A percentile compares a stretch with the other conserved stretches of the same genome.
Evolutionary conservation across 2,888 invertebrate genomes (phyloP).

Genomic region (Epirrhoe alternata): DNA sequence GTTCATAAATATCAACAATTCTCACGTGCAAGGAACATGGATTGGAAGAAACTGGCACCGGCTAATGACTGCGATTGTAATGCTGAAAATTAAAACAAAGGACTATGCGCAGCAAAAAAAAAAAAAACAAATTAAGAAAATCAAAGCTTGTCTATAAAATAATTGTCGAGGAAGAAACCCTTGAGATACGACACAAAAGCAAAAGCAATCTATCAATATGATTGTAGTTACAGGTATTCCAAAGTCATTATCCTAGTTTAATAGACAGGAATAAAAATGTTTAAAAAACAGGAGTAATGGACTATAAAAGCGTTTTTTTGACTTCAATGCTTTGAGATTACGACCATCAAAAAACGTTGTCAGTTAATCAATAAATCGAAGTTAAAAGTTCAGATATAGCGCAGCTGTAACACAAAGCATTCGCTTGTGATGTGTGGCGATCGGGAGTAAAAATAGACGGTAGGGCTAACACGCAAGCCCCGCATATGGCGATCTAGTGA

Average conservation of each 20-base stretch:
- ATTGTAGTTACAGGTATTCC: too few species aligned
- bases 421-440: constrained; percentile 58
- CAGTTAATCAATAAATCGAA: too few species aligned
- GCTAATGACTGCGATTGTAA: background rate
- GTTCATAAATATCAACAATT: constrained; percentile 23
- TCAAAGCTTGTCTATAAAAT: too few species aligned
- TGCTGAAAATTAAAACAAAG: too few species aligned
- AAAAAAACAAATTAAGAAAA: too few species aligned
- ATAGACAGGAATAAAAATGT: too few species aligned
- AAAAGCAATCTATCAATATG: too few species aligned
- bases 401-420: constrained; percentile 40
- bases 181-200: too few species aligned
- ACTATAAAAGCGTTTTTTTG: too few species aligned
- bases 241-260: too few species aligned
- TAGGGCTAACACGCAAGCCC: constrained; percentile 61
- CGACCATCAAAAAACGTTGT: background rate
- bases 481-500: constrained; percentile 45
- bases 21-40: constrained; percentile 21
- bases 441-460: constrained; percentile 68
- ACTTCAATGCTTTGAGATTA: background rate
- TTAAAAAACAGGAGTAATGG: too few species aligned
- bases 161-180: too few species aligned
- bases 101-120: background rate
- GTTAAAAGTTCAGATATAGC: constrained; percentile 29
- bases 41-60: background rate